phyloP scores from a whole-genome alignment of 2,797 vertebrate species.

The Urophycis tenuis region DNA sequence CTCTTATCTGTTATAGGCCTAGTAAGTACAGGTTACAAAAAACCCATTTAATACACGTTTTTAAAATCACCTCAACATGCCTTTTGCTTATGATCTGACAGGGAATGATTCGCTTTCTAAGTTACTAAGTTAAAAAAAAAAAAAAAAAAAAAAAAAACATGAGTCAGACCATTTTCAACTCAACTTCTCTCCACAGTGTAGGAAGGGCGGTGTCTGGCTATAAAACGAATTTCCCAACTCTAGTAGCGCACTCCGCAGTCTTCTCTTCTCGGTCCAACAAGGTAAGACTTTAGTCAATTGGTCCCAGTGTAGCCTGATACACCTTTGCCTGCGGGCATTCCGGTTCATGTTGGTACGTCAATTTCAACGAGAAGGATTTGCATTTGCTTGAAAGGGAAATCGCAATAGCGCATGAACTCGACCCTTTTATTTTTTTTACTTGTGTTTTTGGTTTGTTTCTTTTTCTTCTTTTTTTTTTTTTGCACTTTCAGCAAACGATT shows the following conservation, averaged over 20 bases:
- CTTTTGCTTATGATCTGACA: neutral
- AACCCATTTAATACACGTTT: no score
- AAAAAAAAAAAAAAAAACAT: neutral
- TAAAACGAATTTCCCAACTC: neutral
- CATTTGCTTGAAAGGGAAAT: neutral
- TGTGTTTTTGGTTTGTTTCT: neutral
- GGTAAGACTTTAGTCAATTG: neutral
- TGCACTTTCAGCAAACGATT: no score
- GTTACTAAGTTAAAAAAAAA: no score
- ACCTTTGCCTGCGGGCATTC: neutral
- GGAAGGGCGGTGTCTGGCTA: conserved; percentile 6
- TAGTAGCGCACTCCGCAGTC: neutral
- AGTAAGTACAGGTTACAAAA: no score
- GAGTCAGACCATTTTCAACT: neutral
- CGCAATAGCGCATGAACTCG: neutral
- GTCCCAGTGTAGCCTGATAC: no score
- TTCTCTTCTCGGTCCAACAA: neutral
- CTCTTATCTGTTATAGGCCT: no score
- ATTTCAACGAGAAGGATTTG: no score
- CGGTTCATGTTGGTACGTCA: no score
- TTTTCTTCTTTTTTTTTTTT: no score
- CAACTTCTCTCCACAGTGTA: neutral
- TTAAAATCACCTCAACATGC: no score
- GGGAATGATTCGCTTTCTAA: neutral
- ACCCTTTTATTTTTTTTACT: neutral